Evolutionary conservation across 23 tunicate species (phyloP).

Genomic region (Botrylloides violaceus): DNA sequence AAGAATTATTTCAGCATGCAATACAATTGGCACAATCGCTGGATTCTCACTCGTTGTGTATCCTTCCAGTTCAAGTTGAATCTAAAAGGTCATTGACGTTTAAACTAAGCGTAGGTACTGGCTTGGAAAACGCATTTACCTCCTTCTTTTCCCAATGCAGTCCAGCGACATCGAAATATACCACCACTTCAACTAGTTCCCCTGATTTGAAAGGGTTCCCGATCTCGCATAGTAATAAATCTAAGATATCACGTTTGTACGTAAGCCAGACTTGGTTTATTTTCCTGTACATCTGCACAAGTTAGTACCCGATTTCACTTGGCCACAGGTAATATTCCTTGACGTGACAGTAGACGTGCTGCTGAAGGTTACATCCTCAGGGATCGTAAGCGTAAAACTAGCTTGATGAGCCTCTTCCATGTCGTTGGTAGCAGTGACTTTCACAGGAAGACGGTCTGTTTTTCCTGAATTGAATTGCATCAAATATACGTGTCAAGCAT

Average conservation of each 20-base stretch:
- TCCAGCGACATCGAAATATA: slow-evolving; percentile 34
- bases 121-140: slow-evolving; percentile 9
- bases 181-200: slow-evolving; percentile 24
- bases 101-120: too few relatives aligned
- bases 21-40: slow-evolving; percentile 24
- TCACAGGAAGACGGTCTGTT: background rate
- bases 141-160: slow-evolving; percentile 37
- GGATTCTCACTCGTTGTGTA: slow-evolving; percentile 50
- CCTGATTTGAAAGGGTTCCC: slow-evolving; percentile 70
- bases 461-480: background rate
- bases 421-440: slow-evolving; percentile 19
- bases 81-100: slow-evolving; percentile 24
- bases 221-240: slow-evolving; percentile 23
- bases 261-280: background rate
- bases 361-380: background rate
- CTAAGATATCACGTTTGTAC: background rate
- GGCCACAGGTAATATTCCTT: background rate
- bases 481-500: too few relatives aligned
- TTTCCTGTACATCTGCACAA: too few relatives aligned
- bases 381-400: slow-evolving; percentile 16
- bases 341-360: background rate
- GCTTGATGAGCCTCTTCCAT: slow-evolving; percentile 85
- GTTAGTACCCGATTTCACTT: background rate
- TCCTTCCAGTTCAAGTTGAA: slow-evolving; percentile 28
- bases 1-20: slow-evolving; percentile 20